Evolutionary conservation across 2,888 invertebrate species (phyloP), one percentile per base, ranked within the genome.

Genomic region (Drosophila mimetica): DNA sequence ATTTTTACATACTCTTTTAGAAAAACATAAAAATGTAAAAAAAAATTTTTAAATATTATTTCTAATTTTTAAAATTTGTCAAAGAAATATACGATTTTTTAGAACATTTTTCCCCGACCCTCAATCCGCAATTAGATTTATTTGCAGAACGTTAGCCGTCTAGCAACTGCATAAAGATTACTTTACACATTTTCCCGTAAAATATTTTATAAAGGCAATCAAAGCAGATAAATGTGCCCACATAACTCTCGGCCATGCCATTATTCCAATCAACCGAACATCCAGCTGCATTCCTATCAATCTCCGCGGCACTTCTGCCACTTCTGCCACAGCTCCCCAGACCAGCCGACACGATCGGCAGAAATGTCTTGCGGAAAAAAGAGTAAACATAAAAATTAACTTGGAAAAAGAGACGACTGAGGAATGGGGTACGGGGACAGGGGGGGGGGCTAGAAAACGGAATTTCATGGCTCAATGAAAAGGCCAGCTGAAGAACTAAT

Each of bases 401-500:
- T 47, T 66, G 41, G 16, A 36, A 54, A 25, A 44, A 44, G 42
- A 42, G n/a, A n/a, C 13, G 4, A 7, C 25, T 1, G 25, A 6
- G 6, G 22, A 22, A 22, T 1, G 25, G 25, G 25, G 25, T 25
- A 1, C 3, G 39, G 39, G 11, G 39, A 2, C 36, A 14, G 14
- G 16, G 20, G 18, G 32, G 2, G 13, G 41, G 39, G 48, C 25
- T 42, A 48, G 71, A 72, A 86, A 80, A 77, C 77, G 61, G 65
- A 41, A 73, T 86, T 82, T 86, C 81, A 86, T 84, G 89, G 82
- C 82, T 67, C 78, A 88, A 75, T 86, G 79, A 84, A 76, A 87
- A 59, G 61, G 58, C 50, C 59, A 70, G 73, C 83, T 63, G 70
- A 74, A 80, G 87, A 84, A 84, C 81, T 71, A 86, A 86, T 84